A percentile compares a stretch with the other conserved stretches of the same genome.
These are phyloP conservation scores for Drosophila oshimai DNA, from an alignment of 1,140 invertebrate genomes.

Conservation along the genomic window DNA sequence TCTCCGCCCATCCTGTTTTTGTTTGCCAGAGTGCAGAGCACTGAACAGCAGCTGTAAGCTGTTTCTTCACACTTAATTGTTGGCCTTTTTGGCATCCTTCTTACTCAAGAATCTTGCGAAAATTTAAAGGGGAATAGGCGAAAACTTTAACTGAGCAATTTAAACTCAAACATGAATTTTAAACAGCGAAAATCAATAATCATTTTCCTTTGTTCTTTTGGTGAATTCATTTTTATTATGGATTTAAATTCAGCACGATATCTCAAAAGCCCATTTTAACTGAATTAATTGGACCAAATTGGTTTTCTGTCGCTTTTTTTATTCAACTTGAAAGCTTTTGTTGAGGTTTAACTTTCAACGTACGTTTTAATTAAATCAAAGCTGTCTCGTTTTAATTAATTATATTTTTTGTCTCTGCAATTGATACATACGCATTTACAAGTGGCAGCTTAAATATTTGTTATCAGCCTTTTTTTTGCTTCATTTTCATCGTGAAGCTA, in stretches of 20 bases:
- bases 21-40: background rate
- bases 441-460: background rate
- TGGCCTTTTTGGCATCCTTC: slow-evolving; percentile 15
- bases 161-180: background rate
- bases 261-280: background rate
- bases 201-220: background rate
- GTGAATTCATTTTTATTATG: background rate
- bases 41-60: slow-evolving; percentile 8
- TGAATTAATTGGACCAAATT: slow-evolving; percentile 8
- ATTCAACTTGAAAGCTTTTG: background rate
- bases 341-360: background rate
- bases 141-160: slow-evolving; percentile 2
- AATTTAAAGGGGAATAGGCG: background rate
- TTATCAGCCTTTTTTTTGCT: background rate
- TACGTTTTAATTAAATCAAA: background rate
- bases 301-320: background rate
- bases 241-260: background rate
- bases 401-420: background rate
- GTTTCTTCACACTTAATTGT: slow-evolving; percentile 28
- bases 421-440: background rate
- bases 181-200: background rate
- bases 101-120: background rate
- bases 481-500: slow-evolving; percentile 11
- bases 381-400: background rate
- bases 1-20: background rate